Evolutionary conservation across 2,113 vertebrate genomes (phyloP), one percentile per base, ranked within the genome.

Genomic region (Phylloscopus trochilus): DNA sequence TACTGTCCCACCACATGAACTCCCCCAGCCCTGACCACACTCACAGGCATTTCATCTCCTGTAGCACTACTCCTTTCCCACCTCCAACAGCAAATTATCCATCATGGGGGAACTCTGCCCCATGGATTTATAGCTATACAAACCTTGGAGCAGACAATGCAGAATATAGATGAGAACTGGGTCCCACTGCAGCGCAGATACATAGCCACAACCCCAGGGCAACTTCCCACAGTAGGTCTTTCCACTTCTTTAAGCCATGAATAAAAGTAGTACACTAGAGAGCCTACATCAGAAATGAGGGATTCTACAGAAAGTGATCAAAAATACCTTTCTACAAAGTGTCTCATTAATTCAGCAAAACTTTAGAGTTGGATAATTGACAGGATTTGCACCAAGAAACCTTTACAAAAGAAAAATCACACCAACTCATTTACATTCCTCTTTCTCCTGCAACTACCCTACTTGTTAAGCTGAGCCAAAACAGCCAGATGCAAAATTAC

Each of bases 321-420:
- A 86, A 96, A 83, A 62, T 53, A 90, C 46, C n/a, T 41, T 89
- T 51, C 63, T 51, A 87, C 67, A 53, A 85, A 58, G 55, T 6
- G 15, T 39, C 72, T 90, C 80, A 90, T 86, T 94, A 96, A 92
- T 86, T 92, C 92, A 90, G 67, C 33, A 80, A 78, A 89, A 87
- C 35, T 80, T 77, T 59, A 21, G 46, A 90, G 37, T 15, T 83
- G 76, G 68, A 44, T 74, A 90, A 95, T 52, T 90, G 92, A 93
- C 56, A 94, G 41, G 70, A 79, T 60, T 96, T 94, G 74, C 75
- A 96, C 46, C 62, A 93, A 87, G 80, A 96, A 91, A 85, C 28
- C 53, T 84, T 93, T 62, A 92, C 82, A 86, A 92, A 94, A 88
- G 72, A 73, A 88, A 90, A 90, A 87, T 66, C 72, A 93, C 92